Evolutionary conservation across 2,888 invertebrate genomes (phyloP), one percentile per base, ranked within the genome.

Genomic region (Papilio demoleus): DNA sequence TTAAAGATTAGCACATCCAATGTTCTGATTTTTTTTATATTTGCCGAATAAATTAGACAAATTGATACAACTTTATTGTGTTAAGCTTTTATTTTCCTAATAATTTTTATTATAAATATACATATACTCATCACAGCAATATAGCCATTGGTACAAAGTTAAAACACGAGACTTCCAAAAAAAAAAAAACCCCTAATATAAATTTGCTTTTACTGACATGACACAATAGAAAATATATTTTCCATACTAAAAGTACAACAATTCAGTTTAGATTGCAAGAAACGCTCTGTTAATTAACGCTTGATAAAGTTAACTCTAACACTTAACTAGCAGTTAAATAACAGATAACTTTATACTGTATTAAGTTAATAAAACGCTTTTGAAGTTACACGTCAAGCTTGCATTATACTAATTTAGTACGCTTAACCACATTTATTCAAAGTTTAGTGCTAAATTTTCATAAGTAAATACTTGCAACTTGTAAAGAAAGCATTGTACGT

Each of bases 51-150:
- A 4, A 31, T 31, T 31, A 31, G 6, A 31, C 31, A 31, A 31
- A 31, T 4, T 31, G 31, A 31, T 31, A 31, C 31, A 31, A 31
- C 6, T 31, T 31, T 31, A 6, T 31, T 31, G 6, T 31, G 6
- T 31, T 31, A 56, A 34, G 36, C 36, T 36, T 59, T 59, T 59
- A 59, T 59, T 59, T 19, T 36, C 12, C n/a, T 31, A 36, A n/a
- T 12, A 59, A 19, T 36, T 19, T 36, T 36, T 1, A 58, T 58
- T 34, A 31, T 36, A 19, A 59, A 59, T 36, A 56, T 34, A 59
- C 19, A 59, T 19, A 60, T 6, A 60, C 38, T 14, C 60, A 60
- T 60, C 60, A 38, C 38, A 60, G 59, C 38, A 40, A 17, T 40
- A 60, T 24, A 60, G 12, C 38, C 31, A 31, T 17, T 53, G 8